Base-by-base conservation (phyloP, 2,113 vertebrate genomes). In the Ondatra zibethicus region DNA sequence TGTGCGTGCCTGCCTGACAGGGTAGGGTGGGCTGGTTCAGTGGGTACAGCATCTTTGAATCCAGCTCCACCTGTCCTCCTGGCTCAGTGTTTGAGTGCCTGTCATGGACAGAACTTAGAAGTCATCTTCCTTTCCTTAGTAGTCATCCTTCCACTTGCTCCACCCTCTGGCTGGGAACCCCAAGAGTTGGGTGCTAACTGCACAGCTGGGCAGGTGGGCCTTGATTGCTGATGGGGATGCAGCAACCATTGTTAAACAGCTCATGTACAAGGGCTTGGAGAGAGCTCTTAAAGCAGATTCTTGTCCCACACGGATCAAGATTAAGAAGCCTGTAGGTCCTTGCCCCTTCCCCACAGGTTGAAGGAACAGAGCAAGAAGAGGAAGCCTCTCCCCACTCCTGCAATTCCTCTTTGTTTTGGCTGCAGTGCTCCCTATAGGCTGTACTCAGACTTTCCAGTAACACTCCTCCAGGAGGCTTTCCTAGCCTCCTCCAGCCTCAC, bases 1-100 rank as follows among this genome's bases (percentile, higher is more conserved):
- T 88, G 96, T 97, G 92, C 68, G 3, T 96, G 95, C 87, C 93
- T 96, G 92, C 95, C 92, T 98, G 96, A 96, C 96, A 52, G 93
- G 89, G 81, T 91, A 84, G 39, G 63, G 75, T 17, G 36, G 61
- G 58, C 61, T 85, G 58, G 76, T 61, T 95, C 76, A 80, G 82
- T 93, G 89, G 93, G 76, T 75, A 55, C 81, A 63, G 63, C 78
- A 61, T 95, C 87, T 92, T 88, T 97, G 50, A 92, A 63, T 50
- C 88, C 65, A 81, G 4, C 63, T 47, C 77, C 50, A 58, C 82
- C 78, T 85, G n/a, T 39, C 84, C 45, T 70, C 12, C 12, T 80
- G 85, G 77, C 63, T 91, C 61, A 39, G 52, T n/a, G 66, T 78
- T 61, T 31, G 42, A 77, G 52, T 77, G 50, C 25, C 85, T 96